A percentile compares a stretch with the other conserved stretches of the same genome.
These are phyloP conservation scores for Drosophila biarmipes DNA, from an alignment of 1,140 invertebrate species.

Conservation along the genomic window DNA sequence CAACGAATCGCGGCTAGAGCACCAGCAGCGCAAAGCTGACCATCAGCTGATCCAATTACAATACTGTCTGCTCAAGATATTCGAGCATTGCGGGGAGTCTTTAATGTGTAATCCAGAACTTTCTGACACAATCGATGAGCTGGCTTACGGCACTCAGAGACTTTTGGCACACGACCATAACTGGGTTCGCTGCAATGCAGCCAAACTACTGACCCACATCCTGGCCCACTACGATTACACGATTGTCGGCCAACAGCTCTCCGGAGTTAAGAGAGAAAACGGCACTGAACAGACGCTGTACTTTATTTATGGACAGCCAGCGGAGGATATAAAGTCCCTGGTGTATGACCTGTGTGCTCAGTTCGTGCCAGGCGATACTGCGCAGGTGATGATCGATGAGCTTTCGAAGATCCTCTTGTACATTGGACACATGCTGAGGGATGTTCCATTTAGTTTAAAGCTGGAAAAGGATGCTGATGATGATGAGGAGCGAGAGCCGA, in stretches of 20 bases:
- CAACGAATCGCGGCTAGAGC: slow-evolving; percentile 72
- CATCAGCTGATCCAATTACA: slow-evolving; percentile 86
- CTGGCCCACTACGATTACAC: slow-evolving; percentile 87
- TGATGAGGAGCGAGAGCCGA: slow-evolving; percentile 9
- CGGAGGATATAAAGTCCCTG: slow-evolving; percentile 87
- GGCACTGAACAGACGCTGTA: slow-evolving; percentile 63
- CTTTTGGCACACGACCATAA: slow-evolving; percentile 87
- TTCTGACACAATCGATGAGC: slow-evolving; percentile 85
- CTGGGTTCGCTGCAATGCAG: slow-evolving; percentile 90
- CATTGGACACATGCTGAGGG: slow-evolving; percentile 87
- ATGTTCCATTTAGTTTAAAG: slow-evolving; percentile 83
- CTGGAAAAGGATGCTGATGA: slow-evolving; percentile 48
- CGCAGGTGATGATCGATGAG: slow-evolving; percentile 88
- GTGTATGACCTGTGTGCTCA: slow-evolving; percentile 91
- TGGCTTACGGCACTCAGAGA: slow-evolving; percentile 90
- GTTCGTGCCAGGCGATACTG: slow-evolving; percentile 87
- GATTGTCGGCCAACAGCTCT: slow-evolving; percentile 81
- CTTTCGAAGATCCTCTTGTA: slow-evolving; percentile 91
- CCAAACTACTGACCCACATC: slow-evolving; percentile 90
- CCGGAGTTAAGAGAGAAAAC: slow-evolving; percentile 54
- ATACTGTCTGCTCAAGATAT: slow-evolving; percentile 86
- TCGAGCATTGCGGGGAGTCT: slow-evolving; percentile 84
- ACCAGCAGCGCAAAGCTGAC: slow-evolving; percentile 85
- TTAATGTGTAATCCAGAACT: slow-evolving; percentile 84
- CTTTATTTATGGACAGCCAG: slow-evolving; percentile 88